Base-by-base conservation (phyloP, 2,113 vertebrate species). In the Clarias magur region DNA sequence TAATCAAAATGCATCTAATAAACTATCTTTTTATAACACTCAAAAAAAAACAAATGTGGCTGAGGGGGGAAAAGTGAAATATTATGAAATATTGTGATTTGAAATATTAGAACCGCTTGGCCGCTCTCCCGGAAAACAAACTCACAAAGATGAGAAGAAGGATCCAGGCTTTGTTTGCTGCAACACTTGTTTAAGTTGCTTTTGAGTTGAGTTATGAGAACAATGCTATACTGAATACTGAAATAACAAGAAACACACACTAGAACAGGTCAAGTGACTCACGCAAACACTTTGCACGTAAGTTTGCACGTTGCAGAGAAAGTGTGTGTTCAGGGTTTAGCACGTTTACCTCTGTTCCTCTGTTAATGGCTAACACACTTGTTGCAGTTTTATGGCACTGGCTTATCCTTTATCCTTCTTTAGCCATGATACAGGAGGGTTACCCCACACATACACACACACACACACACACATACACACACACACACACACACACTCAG, bases 301-400 rank as follows among this genome's bases (percentile, higher is more conserved):
- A 12, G 12, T 75, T 63, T 38, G 2, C 59, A 10, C 27, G 10
- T 10, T 27, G 53, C 63, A 62, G 63, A 62, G 70, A 85, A 87
- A 85, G 83, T 87, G 48, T 79, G 72, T 72, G 75, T 75, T 82
- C 60, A 63, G 76, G 62, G 53, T 65, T 67, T 67, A 56, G 54
- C 48, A 56, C 84, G 79, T 21, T 68, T 86, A 83, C 15, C 25
- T 81, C 68, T 70, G 68, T 86, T 87, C 15, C 25, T 81, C 68
- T 70, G 68, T 86, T 87, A 82, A 85, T 82, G 42, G 76, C 87
- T 90, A 87, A 90, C 83, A 80, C 86, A 82, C 86, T 84, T 90
- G 87, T 88, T 87, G 85, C 89, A 90, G 84, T 57, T 90, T 90
- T 89, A 89, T 86, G 86, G 79, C 65, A 38, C 4, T 25, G 82